phyloP scores from a whole-genome alignment of 2,113 vertebrate species.

The Hydropotes inermis region DNA sequence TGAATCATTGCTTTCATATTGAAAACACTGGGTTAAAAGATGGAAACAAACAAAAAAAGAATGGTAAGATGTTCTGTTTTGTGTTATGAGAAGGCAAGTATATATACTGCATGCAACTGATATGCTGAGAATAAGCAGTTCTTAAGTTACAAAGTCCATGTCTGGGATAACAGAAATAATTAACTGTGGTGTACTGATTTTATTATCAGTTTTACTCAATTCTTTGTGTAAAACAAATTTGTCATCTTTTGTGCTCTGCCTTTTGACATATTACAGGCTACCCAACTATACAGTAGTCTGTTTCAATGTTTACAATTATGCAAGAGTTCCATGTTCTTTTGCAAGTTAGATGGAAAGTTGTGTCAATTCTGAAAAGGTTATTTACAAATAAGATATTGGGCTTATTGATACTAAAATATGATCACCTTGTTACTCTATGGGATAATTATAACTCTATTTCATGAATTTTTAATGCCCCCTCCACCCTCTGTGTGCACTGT shows the following conservation, averaged over 20 bases:
- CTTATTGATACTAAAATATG: background rate
- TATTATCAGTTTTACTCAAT: background rate
- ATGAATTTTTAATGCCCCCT: background rate
- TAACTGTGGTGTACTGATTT: background rate
- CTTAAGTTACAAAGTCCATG: background rate
- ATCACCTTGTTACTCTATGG: background rate
- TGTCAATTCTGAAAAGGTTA: constrained; percentile 6
- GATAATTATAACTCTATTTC: background rate
- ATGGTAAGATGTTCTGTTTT: background rate
- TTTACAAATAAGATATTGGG: background rate
- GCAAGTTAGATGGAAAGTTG: background rate
- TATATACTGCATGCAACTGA: background rate
- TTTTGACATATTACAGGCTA: background rate
- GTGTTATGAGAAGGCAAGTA: background rate
- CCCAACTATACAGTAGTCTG: background rate
- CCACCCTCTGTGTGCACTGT: background rate
- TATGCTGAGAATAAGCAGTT: background rate
- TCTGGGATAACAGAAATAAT: constrained; percentile 7
- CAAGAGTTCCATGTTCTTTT: background rate
- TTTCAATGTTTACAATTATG: constrained; percentile 1
- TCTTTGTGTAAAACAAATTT: background rate
- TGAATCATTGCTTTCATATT: background rate
- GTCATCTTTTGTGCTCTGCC: background rate
- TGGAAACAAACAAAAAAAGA: background rate
- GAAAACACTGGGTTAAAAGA: background rate